Evolutionary conservation across 2,113 vertebrate species (phyloP).

Genomic region (Acrocephalus arundinaceus): DNA sequence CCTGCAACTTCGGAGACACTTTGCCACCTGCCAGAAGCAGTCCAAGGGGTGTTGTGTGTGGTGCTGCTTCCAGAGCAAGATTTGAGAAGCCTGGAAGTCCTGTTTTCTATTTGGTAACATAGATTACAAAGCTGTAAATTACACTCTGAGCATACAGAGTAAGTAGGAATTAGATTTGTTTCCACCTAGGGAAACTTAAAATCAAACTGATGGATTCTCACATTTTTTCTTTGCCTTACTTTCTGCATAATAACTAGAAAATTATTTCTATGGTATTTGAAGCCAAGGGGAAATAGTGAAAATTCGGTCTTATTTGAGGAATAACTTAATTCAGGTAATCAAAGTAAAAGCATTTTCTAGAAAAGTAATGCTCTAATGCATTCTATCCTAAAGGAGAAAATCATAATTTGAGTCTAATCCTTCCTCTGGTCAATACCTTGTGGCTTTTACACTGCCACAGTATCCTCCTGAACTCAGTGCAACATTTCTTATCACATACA

Average conservation of each 20-base stretch:
- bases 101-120: not conserved
- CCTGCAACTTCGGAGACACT: not conserved
- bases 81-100: not conserved
- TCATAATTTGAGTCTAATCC: not conserved
- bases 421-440: not conserved
- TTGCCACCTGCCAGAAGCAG: not conserved
- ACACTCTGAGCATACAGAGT: not conserved
- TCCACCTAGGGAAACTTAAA: not conserved
- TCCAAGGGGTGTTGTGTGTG: not conserved
- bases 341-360: not conserved
- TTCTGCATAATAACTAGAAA: not conserved
- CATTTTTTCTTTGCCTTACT: not conserved
- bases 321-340: not conserved
- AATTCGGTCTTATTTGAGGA: not conserved
- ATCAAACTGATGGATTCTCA: not conserved
- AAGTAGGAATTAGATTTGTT: not conserved
- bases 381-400: not conserved
- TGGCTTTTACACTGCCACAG: not conserved
- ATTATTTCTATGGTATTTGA: not conserved
- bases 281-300: not conserved
- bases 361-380: not conserved
- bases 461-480: not conserved
- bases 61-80: not conserved
- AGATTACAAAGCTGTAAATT: not conserved
- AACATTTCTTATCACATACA: not conserved